Percentiles rank a stretch among this genome's conserved stretches.
Conservation (phyloP, 2,888 invertebrate species). For the Lysandra bellargus region DNA sequence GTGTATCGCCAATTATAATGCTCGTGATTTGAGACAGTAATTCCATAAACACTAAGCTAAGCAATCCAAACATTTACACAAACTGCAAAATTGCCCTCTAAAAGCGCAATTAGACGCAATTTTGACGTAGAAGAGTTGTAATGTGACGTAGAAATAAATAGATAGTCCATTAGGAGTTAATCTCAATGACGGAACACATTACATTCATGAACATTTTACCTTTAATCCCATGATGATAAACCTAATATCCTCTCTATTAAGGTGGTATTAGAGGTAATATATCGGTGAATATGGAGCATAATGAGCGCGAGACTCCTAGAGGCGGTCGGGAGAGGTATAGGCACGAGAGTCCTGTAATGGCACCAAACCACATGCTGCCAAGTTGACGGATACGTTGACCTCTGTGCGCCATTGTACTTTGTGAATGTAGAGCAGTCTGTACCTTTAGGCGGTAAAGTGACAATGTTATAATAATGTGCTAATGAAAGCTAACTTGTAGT, state of each 20-base stretch:
- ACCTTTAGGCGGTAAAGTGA: not conserved
- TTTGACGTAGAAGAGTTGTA: slow-evolving; percentile 49
- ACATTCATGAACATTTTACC: slow-evolving; percentile 41
- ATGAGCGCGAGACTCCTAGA: slow-evolving; percentile 71
- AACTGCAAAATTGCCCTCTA: slow-evolving; percentile 75
- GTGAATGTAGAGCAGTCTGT: not conserved
- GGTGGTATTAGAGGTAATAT: not conserved
- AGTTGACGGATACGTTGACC: slow-evolving; percentile 44
- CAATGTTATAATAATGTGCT: not conserved
- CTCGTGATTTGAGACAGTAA: not conserved
- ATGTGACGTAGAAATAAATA: slow-evolving; percentile 71
- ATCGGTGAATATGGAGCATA: slow-evolving; percentile 49
- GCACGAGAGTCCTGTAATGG: slow-evolving; percentile 48
- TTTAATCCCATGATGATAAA: not conserved
- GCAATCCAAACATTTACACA: slow-evolving; percentile 56
- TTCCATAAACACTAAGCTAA: not conserved
- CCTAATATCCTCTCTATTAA: not conserved
- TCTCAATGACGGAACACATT: slow-evolving; percentile 80
- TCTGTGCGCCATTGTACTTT: slow-evolving; percentile 32
- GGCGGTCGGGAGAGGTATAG: slow-evolving; percentile 57
- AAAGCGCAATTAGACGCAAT: slow-evolving; percentile 76
- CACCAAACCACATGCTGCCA: slow-evolving; percentile 47
- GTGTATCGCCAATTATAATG: not conserved
- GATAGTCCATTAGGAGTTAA: slow-evolving; percentile 74
- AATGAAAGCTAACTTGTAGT: not conserved